Base-by-base conservation (phyloP, 1,140 invertebrate species). In the Leptinotarsa defecta region DNA sequence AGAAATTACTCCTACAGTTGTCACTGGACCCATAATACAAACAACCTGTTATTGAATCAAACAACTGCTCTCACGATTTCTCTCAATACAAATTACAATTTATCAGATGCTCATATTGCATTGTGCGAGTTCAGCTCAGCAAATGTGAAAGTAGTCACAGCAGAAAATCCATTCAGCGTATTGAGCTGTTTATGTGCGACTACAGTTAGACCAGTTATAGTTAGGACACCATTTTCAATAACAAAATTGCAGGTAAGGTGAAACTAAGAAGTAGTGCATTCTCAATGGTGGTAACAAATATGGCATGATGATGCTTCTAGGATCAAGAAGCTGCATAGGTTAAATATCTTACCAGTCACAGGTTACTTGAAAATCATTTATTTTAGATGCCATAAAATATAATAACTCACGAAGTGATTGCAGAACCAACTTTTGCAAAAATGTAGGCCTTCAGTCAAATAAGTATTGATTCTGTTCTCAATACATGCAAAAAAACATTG, bases 1-100 rank as follows among this genome's bases (percentile, higher is more conserved):
- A 49, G 83, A 15, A 65, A 75, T 1, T 64, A 48, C 22, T 34
- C 71, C 4, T 82, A 78, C 74, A 48, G 48, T 43, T 83, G 82
- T 74, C 15, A 57, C n/a, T 83, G 81, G 81, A 69, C 70, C 24
- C 73, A 74, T 62, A 71, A 27, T 22, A 24, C 64, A 17, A 65
- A 49, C 62, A 49, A 71, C 71, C n/a, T 27, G 19, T 27, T 19
- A 20, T 17, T 57, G 19, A 67, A 19, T 15, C 64, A 65, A 65
- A 65, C 64, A 13, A 65, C 64, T 13, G 17, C 64, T 65, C 13
- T 65, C 13, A 49, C 61, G 48, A 43, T n/a, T 61, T 62, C n/a
- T 13, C 24, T 73, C 24, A 73, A 63, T 65, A 64, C 34, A 65
- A 48, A 72, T 34, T 13, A 61, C n/a, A 20, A 22, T 11, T 43